Conservation (phyloP, 2,888 invertebrate species). For the Rhingia rostrata region DNA sequence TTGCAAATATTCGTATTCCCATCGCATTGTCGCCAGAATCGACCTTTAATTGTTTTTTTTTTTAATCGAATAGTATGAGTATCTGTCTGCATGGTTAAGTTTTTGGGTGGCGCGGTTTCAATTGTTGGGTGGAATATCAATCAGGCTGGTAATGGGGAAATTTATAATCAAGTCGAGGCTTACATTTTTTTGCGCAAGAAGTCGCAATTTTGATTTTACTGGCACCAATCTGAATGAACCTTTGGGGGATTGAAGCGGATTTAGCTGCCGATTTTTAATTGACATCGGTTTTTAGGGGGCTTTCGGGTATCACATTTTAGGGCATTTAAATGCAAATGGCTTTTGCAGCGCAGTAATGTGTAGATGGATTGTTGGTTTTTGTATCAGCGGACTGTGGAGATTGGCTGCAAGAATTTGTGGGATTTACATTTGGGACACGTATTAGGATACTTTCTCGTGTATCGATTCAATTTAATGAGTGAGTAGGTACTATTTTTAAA, state of each 20-base stretch:
- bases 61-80: not conserved
- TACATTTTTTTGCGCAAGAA: slow-evolving; percentile 30
- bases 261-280: slow-evolving; percentile 32
- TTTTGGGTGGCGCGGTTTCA: slow-evolving; percentile 34
- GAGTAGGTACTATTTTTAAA: too few species aligned
- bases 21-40: slow-evolving; percentile 28
- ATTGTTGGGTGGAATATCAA: slow-evolving; percentile 57
- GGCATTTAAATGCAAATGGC: slow-evolving; percentile 39
- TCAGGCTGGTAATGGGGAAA: slow-evolving; percentile 48
- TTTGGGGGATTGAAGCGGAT: slow-evolving; percentile 12
- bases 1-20: slow-evolving; percentile 47
- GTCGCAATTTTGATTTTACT: slow-evolving; percentile 19
- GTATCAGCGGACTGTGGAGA: not conserved
- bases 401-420: not conserved
- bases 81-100: not conserved
- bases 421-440: not conserved
- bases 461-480: too few species aligned
- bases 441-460: not conserved
- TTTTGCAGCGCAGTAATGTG: not conserved
- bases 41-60: slow-evolving; percentile 34
- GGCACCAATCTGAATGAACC: slow-evolving; percentile 1
- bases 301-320: slow-evolving; percentile 24
- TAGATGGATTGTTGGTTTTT: too few species aligned
- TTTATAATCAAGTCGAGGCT: slow-evolving; percentile 41
- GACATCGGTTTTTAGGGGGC: slow-evolving; percentile 6